Evolutionary conservation across 2,797 vertebrate genomes (phyloP), one percentile per base, ranked within the genome.

Genomic region (Diglossa cyanea): DNA sequence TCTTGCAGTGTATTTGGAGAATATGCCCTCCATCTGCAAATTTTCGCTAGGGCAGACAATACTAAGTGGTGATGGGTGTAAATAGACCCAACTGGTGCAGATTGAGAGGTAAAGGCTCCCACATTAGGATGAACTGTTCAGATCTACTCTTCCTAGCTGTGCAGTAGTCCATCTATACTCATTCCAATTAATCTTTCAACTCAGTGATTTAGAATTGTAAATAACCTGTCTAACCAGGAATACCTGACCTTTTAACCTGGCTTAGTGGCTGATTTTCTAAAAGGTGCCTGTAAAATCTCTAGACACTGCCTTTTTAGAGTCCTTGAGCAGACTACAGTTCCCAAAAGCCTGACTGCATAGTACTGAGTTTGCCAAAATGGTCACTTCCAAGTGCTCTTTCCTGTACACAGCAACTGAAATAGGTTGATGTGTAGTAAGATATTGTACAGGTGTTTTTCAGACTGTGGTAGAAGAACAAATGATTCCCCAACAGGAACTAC

Each of bases 41-140:
- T 47, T 40, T 66, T 60, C 0, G 0, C 14, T 48, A 19, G 24
- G 31, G 7, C 26, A 67, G 61, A 39, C 37, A 25, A 28, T 26
- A 31, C 4, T 19, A 42, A 35, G 14, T 17, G 10, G 14, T 45
- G 24, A 37, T 28, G 17, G 14, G 1, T n/a, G 1, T 54, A 53
- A 84, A 24, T 16, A 76, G 23, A 58, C 1, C 9, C 35, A 60
- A 19, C 9, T n/a, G 11, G 13, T 79, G n/a, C 72, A 70, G 28
- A 33, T 9, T 51, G 77, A 37, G 7, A n/a, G 24, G 23, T 11
- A 70, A 13, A 9, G 19, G 13, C 55, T 20, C 10, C 7, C 7
- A 26, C 31, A 26, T 11, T 44, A 66, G n/a, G 7, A 50, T n/a
- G 30, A 66, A 72, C 8, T 17, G 7, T 13, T 7, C 5, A 42